phyloP scores from a whole-genome alignment of 2,113 vertebrate species.

The Semnornis frantzii region DNA sequence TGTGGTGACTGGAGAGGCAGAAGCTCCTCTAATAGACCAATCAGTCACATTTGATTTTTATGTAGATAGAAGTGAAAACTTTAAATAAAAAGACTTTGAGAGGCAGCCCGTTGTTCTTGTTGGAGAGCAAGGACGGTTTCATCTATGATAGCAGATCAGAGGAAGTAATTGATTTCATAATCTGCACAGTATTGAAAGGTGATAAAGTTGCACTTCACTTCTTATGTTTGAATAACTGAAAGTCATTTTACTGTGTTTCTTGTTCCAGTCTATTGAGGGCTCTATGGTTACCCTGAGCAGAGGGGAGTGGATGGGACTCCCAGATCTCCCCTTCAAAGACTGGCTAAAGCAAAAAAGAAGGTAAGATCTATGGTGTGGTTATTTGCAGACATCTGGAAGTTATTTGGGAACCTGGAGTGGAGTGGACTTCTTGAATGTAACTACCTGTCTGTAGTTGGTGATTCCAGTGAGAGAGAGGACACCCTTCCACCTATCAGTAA shows the following conservation, averaged over 20 bases:
- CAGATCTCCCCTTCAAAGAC: slow-evolving; percentile 80
- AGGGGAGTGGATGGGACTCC: slow-evolving; percentile 87
- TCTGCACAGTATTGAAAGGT: background rate
- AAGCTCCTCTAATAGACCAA: background rate
- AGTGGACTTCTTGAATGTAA: background rate
- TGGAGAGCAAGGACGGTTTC: background rate
- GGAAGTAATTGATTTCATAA: background rate
- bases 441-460: background rate
- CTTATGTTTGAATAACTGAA: background rate
- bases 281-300: slow-evolving; percentile 84
- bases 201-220: background rate
- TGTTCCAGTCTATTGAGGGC: slow-evolving; percentile 79
- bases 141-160: background rate
- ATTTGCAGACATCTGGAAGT: background rate
- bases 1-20: background rate
- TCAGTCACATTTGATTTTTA: background rate
- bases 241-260: background rate
- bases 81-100: background rate
- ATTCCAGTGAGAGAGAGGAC: background rate
- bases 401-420: background rate
- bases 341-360: slow-evolving; percentile 79
- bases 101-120: background rate
- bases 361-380: slow-evolving; percentile 33
- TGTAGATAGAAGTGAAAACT: background rate
- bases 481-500: background rate